Conservation (phyloP, 2,113 vertebrate genomes). For the Cranoglanis bouderius region DNA sequence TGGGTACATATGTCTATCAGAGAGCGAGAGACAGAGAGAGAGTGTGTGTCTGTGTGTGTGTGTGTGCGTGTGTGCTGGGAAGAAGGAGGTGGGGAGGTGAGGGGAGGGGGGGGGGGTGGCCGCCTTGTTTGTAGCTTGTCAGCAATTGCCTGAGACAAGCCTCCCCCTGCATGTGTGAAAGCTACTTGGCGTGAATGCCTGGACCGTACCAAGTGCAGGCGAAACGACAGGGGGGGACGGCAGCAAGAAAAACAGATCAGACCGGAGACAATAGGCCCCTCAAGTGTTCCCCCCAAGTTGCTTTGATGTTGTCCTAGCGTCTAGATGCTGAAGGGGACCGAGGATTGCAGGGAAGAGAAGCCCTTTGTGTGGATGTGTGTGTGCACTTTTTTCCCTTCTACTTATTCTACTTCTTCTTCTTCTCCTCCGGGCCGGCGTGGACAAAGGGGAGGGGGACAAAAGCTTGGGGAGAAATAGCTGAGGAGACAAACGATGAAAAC, state of each 20-base stretch:
- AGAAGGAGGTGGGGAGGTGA: constrained; percentile 50
- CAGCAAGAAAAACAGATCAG: constrained; percentile 75
- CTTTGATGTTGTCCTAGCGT: constrained; percentile 83
- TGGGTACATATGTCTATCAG: constrained; percentile 28
- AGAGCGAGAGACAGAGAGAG: not conserved
- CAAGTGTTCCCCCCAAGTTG: constrained; percentile 80
- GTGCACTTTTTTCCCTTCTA: constrained; percentile 63
- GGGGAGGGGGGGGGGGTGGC: constrained; percentile 59
- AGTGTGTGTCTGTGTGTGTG: constrained; percentile 19
- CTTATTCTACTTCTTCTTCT: constrained; percentile 24
- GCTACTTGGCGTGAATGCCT: constrained; percentile 89
- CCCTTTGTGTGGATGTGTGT: constrained; percentile 72
- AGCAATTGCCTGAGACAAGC: constrained; percentile 89
- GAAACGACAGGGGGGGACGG: constrained; percentile 76
- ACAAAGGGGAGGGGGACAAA: constrained; percentile 62
- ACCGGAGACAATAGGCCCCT: constrained; percentile 84
- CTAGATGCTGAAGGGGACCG: constrained; percentile 76
- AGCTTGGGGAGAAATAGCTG: constrained; percentile 53
- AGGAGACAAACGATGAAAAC: constrained; percentile 59
- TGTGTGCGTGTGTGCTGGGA: constrained; percentile 38
- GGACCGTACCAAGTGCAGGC: constrained; percentile 83
- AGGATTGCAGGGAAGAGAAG: constrained; percentile 73
- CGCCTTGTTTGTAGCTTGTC: constrained; percentile 90
- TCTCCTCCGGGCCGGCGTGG: constrained; percentile 48
- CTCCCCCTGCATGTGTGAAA: constrained; percentile 84